Evolutionary conservation across 2,113 vertebrate genomes (phyloP).

Genomic region (Heteronetta atricapilla): DNA sequence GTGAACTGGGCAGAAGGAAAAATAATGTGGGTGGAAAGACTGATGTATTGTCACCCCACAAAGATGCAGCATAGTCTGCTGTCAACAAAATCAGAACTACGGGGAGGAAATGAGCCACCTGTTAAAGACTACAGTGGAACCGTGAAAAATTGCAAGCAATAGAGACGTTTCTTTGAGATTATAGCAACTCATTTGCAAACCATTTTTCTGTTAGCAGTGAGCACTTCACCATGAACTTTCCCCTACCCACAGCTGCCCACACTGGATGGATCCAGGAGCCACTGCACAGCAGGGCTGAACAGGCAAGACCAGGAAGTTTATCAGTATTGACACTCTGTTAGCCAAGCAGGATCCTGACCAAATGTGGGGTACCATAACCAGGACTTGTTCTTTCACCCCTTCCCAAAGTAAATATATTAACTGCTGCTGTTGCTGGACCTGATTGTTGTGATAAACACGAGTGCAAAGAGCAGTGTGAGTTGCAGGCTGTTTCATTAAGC

Average conservation of each 20-base stretch:
- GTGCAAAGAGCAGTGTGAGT: neutral
- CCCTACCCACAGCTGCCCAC: slow-evolving; percentile 4
- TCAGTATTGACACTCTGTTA: neutral
- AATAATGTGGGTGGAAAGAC: neutral
- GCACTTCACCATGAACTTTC: slow-evolving; percentile 20
- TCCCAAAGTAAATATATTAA: neutral
- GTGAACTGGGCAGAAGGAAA: neutral
- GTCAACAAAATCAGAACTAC: neutral
- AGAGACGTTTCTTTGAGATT: slow-evolving; percentile 21
- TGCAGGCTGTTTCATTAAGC: neutral
- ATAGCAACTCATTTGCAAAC: slow-evolving; percentile 27
- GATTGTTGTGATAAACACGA: neutral
- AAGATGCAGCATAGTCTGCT: neutral
- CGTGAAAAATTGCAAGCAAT: neutral
- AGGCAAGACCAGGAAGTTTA: neutral
- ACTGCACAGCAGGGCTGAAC: neutral
- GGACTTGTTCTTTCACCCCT: neutral
- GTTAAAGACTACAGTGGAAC: slow-evolving; percentile 30
- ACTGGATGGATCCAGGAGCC: slow-evolving; percentile 19
- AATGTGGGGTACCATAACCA: neutral
- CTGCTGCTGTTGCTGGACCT: neutral
- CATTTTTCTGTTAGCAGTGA: slow-evolving; percentile 32
- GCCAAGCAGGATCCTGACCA: slow-evolving; percentile 4
- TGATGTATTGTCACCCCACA: neutral
- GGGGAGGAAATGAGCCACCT: slow-evolving; percentile 24